Evolutionary conservation across 2,888 invertebrate genomes (phyloP), one percentile per base, ranked within the genome.

Genomic region (Deilephila porcellus): DNA sequence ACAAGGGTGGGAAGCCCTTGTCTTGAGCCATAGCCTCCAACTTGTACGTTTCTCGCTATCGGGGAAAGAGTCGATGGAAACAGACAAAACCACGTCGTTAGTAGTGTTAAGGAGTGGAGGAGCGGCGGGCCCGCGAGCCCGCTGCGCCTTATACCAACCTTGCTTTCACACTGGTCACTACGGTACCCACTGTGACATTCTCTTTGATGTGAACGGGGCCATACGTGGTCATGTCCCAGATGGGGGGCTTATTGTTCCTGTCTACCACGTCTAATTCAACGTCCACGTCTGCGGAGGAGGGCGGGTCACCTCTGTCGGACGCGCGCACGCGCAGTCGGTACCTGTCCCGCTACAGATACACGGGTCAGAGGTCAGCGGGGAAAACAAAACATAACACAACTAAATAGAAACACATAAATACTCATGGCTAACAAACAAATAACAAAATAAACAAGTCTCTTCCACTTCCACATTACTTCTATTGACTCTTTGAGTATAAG

Each of bases 181-280:
- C 97, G 96, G 98, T 98, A 97, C 98, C 98, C 97, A 98, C 98
- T 97, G 98, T 98, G 97, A 98, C 98, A 97, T 98, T 98, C 97
- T 99, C 98, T 97, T 97, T 97, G 97, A 98, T 98, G 97, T 97
- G 97, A 96, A 98, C 98, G 96, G 98, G 98, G 96, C 98, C 98
- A 97, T 98, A 98, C 96, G 98, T 97, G 96, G 96, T 97, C 96
- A 96, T 96, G 96, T 98, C 98, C 98, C 98, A 99, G 95, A 98
- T 97, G 95, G 98, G 98, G 95, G 98, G 99, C 97, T 98, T 99
- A 97, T 98, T 98, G 97, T 98, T 99, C 96, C 98, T 97, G 97
- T 98, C 98, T 96, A 99, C 99, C 95, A 99, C 98, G 96, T 98
- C 98, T 96, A 99, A 98, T 95, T 98, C 98, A 95, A 99, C 98